Percentiles rank a stretch among this genome's conserved stretches.
Evolutionary conservation across 2,797 vertebrate species (phyloP).

Genomic region (Enoplosus armatus): DNA sequence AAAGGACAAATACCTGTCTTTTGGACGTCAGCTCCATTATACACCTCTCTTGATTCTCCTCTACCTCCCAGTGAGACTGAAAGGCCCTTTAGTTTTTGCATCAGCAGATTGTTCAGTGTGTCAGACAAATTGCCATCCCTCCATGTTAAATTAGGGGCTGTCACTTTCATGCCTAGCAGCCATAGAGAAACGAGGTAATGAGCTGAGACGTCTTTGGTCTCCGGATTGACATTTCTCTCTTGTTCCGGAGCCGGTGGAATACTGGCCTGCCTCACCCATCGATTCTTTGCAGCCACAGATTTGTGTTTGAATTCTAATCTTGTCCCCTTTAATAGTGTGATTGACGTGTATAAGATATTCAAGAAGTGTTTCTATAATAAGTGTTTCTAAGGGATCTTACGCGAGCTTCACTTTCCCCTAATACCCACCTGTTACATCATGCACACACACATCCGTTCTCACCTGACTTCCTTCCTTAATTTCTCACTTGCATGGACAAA

Average conservation of each 20-base stretch:
- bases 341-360: neutral
- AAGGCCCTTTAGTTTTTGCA: conserved; percentile 81
- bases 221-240: conserved; percentile 70
- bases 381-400: conserved; percentile 10
- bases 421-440: conserved; percentile 20
- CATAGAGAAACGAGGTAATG: conserved; percentile 74
- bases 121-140: conserved; percentile 82
- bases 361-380: no score
- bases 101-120: conserved; percentile 80
- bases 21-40: conserved; percentile 71
- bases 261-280: conserved; percentile 3
- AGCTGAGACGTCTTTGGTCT: conserved; percentile 76
- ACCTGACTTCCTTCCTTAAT: conserved; percentile 28
- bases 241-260: conserved; percentile 45
- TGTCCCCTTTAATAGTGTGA: neutral
- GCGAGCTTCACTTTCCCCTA: neutral
- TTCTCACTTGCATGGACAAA: conserved; percentile 37
- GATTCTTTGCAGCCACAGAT: conserved; percentile 18
- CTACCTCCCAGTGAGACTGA: conserved; percentile 74
- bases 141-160: conserved; percentile 81
- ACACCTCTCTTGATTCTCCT: conserved; percentile 62
- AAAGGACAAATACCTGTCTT: conserved; percentile 75
- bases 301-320: conserved; percentile 6
- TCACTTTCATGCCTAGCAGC: conserved; percentile 77
- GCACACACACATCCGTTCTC: conserved; percentile 12